Evolutionary conservation across 2,888 invertebrate genomes (phyloP).

Genomic region (Plebejus anna): DNA sequence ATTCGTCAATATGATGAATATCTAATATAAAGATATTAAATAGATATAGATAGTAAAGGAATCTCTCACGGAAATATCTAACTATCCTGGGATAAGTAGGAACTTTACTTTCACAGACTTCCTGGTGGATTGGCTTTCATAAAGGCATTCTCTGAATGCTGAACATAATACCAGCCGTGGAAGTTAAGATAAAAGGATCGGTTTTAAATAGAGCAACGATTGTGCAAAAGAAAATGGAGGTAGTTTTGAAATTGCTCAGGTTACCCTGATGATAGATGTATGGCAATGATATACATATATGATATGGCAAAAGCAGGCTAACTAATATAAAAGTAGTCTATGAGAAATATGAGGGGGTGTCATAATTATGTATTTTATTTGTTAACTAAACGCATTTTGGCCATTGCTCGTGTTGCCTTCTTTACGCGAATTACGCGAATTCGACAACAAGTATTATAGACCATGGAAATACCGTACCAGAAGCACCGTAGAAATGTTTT

Average conservation of each 20-base stretch:
- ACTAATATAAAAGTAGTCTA: background rate
- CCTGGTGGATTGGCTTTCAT: constrained; percentile 19
- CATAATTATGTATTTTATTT: too few species aligned
- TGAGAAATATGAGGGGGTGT: too few species aligned
- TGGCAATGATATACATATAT: too few species aligned
- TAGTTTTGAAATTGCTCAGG: background rate
- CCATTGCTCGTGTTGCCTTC: too few species aligned
- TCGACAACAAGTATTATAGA: too few species aligned
- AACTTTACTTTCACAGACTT: constrained; percentile 16
- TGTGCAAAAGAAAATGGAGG: background rate
- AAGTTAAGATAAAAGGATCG: constrained; percentile 12
- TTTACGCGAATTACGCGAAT: too few species aligned
- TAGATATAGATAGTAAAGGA: background rate
- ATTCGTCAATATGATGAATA: too few species aligned
- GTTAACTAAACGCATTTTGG: too few species aligned
- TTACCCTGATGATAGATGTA: background rate
- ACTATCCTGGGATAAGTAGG: background rate
- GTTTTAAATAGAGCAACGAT: background rate
- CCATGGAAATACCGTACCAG: too few species aligned
- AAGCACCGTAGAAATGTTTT: too few species aligned
- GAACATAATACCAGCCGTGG: background rate
- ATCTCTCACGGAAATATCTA: background rate
- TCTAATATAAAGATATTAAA: background rate
- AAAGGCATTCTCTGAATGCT: constrained; percentile 15
- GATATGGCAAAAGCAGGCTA: background rate